A percentile compares a stretch with the other conserved stretches of the same genome.
Conservation (phyloP, 2,113 vertebrate genomes). For the Crypturellus undulatus region DNA sequence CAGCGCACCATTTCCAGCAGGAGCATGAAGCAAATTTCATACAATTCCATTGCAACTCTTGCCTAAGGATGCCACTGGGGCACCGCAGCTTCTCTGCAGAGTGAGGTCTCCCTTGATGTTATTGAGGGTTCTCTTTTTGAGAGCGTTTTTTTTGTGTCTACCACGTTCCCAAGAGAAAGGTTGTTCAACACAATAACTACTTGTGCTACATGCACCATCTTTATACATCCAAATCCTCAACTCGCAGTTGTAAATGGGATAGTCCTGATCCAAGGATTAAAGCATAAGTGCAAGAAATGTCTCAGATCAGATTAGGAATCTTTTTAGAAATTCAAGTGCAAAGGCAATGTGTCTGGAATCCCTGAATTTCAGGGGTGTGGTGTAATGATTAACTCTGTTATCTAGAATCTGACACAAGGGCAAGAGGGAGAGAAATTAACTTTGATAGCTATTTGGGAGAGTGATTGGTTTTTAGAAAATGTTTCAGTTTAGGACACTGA, state of each 20-base stretch:
- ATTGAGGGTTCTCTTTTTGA: neutral
- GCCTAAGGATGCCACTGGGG: slow-evolving; percentile 15
- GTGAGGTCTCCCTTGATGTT: accelerated
- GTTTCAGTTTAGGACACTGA: neutral
- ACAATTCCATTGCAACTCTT: neutral
- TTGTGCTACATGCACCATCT: neutral
- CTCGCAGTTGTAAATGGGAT: neutral
- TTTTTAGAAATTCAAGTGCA: neutral
- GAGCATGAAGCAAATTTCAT: neutral
- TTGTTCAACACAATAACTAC: neutral
- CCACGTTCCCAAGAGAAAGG: neutral
- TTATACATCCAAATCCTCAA: neutral
- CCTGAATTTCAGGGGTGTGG: neutral
- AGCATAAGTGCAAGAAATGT: neutral
- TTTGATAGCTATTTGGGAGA: neutral
- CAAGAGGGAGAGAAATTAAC: neutral
- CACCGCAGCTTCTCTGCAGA: neutral
- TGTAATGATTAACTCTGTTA: neutral
- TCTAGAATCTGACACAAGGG: neutral
- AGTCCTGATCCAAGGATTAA: neutral
- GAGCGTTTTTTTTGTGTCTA: neutral
- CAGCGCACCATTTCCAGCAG: neutral
- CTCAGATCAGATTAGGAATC: neutral
- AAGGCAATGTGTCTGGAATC: neutral
- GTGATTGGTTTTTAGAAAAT: neutral